Base-by-base conservation (phyloP, 2,113 vertebrate genomes). In the Isurus oxyrinchus region DNA sequence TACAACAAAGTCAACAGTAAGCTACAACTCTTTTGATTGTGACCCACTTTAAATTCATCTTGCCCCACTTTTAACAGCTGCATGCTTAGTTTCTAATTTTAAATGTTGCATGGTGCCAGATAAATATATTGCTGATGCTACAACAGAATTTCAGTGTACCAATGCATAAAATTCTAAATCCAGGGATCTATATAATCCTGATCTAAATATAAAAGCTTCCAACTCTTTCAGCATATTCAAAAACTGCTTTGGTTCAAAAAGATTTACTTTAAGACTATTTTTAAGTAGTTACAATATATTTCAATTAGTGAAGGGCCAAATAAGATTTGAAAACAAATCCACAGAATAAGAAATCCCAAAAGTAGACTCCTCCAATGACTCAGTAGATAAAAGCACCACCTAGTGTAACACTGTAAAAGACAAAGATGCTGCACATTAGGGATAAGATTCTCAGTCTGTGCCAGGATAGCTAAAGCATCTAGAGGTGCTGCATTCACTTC, bases 41-140 rank as follows among this genome's bases (percentile, higher is more conserved):
- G 67, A 95, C 66, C 88, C 57, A 93, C 59, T 93, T 55, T 93
- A 91, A 95, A 35, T 40, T 49, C 63, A 91, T 66, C n/a, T 95
- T 49, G 66, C 27, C 67, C 44, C 49, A 95, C 11, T 72, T 95
- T 31, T 53, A 55, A 69, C 25, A 53, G 23, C 40, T 72, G 27
- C 25, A 67, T 49, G 23, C 14, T 7, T 59, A 31, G 57, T 59
- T 91, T 35, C 88, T 59, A 91, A 91, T 59, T 91, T 13, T 91
- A 59, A 91, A 91, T 84, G 59, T n/a, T 63, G 2, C 19, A 93
- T 23, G 59, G 21, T 93, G 59, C n/a, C 59, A 93, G 13, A 91
- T 63, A 93, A 63, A 63, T 93, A 40, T 93, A 19, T 63, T 93
- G 59, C 27, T 93, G 57, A 63, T 91, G 57, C 13, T 49, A 72